phyloP scores from a whole-genome alignment of 2,888 invertebrate species.

The Andricus curvator region DNA sequence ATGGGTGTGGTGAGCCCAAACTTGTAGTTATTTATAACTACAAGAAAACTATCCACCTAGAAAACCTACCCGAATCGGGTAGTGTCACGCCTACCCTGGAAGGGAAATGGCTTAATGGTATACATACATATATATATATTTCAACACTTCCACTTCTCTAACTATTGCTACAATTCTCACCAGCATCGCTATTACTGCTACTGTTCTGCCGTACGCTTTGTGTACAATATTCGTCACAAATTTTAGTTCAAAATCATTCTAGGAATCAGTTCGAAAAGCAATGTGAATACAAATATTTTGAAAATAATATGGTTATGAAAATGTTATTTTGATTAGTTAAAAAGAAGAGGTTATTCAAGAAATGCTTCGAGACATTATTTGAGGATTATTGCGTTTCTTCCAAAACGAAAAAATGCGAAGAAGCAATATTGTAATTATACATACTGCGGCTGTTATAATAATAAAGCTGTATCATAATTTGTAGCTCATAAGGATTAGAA shows the following conservation, averaged over 20 bases:
- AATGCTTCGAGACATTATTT: not conserved
- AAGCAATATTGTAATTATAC: conserved; percentile 11
- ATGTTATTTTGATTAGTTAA: not conserved
- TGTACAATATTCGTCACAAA: not conserved
- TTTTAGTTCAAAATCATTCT: not conserved
- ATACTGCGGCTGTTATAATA: conserved; percentile 2
- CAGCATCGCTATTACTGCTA: not conserved
- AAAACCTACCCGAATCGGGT: too few species aligned
- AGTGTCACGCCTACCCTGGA: conserved; percentile 52
- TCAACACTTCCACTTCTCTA: conserved; percentile 55
- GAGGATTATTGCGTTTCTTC: not conserved
- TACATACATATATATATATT: too few species aligned
- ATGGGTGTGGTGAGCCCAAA: too few species aligned
- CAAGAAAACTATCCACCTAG: too few species aligned
- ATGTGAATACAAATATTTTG: not conserved
- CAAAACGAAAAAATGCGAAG: not conserved
- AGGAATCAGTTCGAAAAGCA: not conserved
- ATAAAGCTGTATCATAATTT: not conserved
- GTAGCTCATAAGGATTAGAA: not conserved
- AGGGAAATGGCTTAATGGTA: too few species aligned
- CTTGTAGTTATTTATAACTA: too few species aligned
- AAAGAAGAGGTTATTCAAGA: not conserved
- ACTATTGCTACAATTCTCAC: conserved; percentile 59
- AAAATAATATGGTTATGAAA: not conserved
- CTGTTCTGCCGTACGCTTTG: not conserved